Evolutionary conservation across 2,888 invertebrate genomes (phyloP), one percentile per base, ranked within the genome.

Genomic region (Abrostola tripartita): DNA sequence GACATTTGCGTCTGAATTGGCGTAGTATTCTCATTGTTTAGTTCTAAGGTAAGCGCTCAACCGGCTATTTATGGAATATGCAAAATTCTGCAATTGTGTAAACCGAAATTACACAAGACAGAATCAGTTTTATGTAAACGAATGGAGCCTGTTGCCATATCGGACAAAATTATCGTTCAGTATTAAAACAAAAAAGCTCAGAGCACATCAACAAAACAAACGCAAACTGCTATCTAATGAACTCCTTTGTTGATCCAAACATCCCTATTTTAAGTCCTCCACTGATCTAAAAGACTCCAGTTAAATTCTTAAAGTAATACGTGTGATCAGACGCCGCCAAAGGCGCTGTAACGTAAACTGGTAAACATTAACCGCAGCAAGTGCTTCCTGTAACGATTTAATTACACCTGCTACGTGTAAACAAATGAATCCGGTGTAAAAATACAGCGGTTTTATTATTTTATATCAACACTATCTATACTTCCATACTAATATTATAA

Each of bases 361-460:
- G 65, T 76, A 78, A 76, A 76, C 78, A 76, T 6, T 24, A 6
- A 51, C 6, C 42, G 57, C 38, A 9, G 53, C 82, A 56, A 54
- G 60, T 81, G 84, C 86, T 87, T 87, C 89, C 89, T 85, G 85
- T 81, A 84, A 85, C 78, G 80, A 82, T 86, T 84, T 86, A 78
- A 88, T 87, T 88, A 85, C 89, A 88, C 88, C 88, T 88, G 88
- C 70, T 64, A 58, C 69, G 57, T 58, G 76, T 84, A 86, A 87
- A 85, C 85, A 84, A 78, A 66, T 14, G 78, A 79, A 85, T 88
- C 88, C 88, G 87, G 76, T 58, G 12, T 35, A 14, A 50, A 38
- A 36, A 55, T 53, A 65, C 40, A 6, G 12, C 38, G 9, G 40
- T 63, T 63, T 55, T 59, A 67, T 63, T 70, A 72, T 68, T 72